Evolutionary conservation across 1,140 invertebrate genomes (phyloP), one percentile per base, ranked within the genome.

Genomic region (Drosophila takahashii): DNA sequence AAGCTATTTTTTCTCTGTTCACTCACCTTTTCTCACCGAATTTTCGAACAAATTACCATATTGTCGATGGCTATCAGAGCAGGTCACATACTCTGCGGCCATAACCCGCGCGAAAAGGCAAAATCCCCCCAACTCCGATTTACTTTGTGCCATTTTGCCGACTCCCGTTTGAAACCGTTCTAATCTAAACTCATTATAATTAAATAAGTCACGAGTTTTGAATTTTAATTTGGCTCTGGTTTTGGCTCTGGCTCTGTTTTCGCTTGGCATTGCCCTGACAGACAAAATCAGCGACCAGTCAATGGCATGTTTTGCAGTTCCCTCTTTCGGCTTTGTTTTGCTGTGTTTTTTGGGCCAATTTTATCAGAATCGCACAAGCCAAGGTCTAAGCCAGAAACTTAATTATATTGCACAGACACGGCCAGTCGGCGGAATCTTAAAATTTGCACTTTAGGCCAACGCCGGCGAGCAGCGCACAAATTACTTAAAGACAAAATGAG

Each of bases 171-270:
- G 77, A 83, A 79, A 79, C 80, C 79, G 64, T 89, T 87, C 84
- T 89, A 89, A 89, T 87, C 84, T 89, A 65, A 90, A 89, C 84
- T 87, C 84, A 87, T 87, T 87, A 89, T 90, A 89, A 89, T 89
- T 89, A 89, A 89, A 90, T 90, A 90, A 89, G 84, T 89, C 84
- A 89, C 84, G 84, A 89, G 85, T 90, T 90, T 90, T 90, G 85
- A 89, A 89, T 89, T 89, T 90, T 89, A 89, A 89, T 90, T 89
- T 66, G 72, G 73, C 66, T 53, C 67, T 67, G 70, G 65, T 29
- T 29, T n/a, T n/a, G n/a, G n/a, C n/a, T 22, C 22, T 22, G 22
- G 22, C 54, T 64, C 56, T 65, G 39, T 6, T 37, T 65, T 70
- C 70, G 71, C 62, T 62, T 79, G 60, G 64, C 64, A 67, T 77